Base-by-base conservation (phyloP, 2,113 vertebrate genomes). In the Megaceryle torquata region DNA sequence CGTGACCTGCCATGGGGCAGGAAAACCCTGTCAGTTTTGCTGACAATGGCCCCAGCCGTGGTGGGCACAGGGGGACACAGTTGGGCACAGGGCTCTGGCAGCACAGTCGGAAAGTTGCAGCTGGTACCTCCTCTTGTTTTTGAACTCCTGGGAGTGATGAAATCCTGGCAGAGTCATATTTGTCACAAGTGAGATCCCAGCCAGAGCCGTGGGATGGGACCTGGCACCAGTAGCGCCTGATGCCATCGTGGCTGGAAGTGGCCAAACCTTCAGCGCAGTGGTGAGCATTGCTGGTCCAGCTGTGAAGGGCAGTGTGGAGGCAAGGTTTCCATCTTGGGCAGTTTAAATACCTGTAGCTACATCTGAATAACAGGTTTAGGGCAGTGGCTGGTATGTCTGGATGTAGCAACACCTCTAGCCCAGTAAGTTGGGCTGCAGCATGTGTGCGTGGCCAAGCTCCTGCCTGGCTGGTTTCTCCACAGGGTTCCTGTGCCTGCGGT, bases 401-500 rank as follows among this genome's bases (percentile, higher is more conserved):
- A 33, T 89, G 90, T 69, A 87, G 67, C 67, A 96, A 79, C 48
- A 50, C 39, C 65, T 75, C 70, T n/a, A 79, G 51, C 13, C 69
- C 80, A 41, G 39, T 1, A 5, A 72, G 44, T 48, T 57, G 37
- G 18, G 72, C 91, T 64, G 39, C 68, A 67, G 74, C 29, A 22
- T 1, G 0, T 26, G 39, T 65, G 50, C 0, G 1, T 37, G 75
- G 53, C 67, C 2, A 0, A 72, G 57, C 75, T 92, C 74, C 78
- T 85, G 92, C 86, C 86, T 0, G 1, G 51, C 80, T 88, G 94
- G 86, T 93, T 91, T 86, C 86, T 94, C 88, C 15, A 7, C 95
- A 99, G 99, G 98, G 69, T 99, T 99, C 97, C 93, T 99, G 93
- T 98, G 99, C 89, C 97, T 99, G 79, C 71, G 96, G 63, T 98